Evolutionary conservation across 2,797 vertebrate species (phyloP).

Genomic region (Anguilla pacifica): DNA sequence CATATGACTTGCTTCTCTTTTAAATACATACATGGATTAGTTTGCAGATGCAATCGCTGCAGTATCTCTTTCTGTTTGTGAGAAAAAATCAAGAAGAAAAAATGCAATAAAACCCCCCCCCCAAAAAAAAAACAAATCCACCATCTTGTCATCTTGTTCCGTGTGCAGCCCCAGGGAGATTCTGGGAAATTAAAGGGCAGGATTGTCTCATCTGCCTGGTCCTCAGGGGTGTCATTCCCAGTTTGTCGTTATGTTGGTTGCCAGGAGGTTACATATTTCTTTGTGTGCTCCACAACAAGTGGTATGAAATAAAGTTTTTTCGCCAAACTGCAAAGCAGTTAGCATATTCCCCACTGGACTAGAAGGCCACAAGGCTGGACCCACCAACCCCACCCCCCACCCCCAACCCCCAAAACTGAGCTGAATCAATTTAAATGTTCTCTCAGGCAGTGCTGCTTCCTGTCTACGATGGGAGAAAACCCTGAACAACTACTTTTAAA

Average conservation of each 20-base stretch:
- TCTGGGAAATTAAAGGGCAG: slow-evolving; percentile 37
- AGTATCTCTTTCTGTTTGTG: neutral
- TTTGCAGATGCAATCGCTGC: neutral
- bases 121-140: neutral
- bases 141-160: neutral
- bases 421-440: slow-evolving; percentile 47
- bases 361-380: slow-evolving; percentile 47
- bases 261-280: slow-evolving; percentile 54
- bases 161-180: slow-evolving; percentile 2
- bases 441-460: slow-evolving; percentile 50
- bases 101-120: neutral
- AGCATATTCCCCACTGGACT: slow-evolving; percentile 45
- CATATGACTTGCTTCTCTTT: neutral
- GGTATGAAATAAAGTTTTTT: slow-evolving; percentile 47
- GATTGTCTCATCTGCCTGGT: slow-evolving; percentile 30
- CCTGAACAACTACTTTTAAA: slow-evolving; percentile 25
- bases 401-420: slow-evolving; percentile 23
- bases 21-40: neutral
- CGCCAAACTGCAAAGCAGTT: slow-evolving; percentile 43
- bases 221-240: slow-evolving; percentile 42
- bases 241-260: slow-evolving; percentile 43
- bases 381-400: neutral
- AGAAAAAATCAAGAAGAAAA: neutral
- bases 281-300: slow-evolving; percentile 46
- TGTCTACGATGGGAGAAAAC: slow-evolving; percentile 47